phyloP scores from a whole-genome alignment of 2,888 invertebrate species.

The Tetrapedia diversipes region DNA sequence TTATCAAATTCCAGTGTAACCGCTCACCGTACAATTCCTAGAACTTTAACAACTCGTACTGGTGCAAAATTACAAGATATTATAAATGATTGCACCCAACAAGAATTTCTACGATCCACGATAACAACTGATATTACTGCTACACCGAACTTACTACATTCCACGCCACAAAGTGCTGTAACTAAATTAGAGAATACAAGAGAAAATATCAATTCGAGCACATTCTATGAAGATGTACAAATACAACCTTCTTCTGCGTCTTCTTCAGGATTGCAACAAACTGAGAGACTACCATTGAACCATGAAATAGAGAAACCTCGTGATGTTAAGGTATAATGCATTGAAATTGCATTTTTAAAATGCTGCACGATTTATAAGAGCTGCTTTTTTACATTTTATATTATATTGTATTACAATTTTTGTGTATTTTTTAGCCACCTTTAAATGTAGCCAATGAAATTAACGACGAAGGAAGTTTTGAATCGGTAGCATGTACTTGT shows the following conservation, averaged over 20 bases:
- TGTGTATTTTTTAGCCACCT: slow-evolving; percentile 72
- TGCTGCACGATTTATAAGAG: neutral
- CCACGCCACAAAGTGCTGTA: slow-evolving; percentile 37
- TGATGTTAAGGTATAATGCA: slow-evolving; percentile 66
- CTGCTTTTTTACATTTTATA: neutral
- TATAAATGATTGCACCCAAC: slow-evolving; percentile 73
- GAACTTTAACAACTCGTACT: slow-evolving; percentile 80
- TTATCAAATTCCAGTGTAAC: slow-evolving; percentile 80
- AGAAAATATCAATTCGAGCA: slow-evolving; percentile 57
- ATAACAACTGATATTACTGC: slow-evolving; percentile 68
- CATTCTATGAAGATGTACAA: slow-evolving; percentile 75
- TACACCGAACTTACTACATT: slow-evolving; percentile 28
- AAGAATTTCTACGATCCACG: slow-evolving; percentile 74
- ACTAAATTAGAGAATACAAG: slow-evolving; percentile 63
- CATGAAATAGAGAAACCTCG: slow-evolving; percentile 42
- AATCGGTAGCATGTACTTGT: slow-evolving; percentile 80
- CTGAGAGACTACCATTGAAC: slow-evolving; percentile 67
- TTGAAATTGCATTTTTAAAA: neutral
- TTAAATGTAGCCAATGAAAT: slow-evolving; percentile 77
- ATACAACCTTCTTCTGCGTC: slow-evolving; percentile 48
- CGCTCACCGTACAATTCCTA: slow-evolving; percentile 85
- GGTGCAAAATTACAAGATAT: slow-evolving; percentile 77
- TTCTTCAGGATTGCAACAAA: slow-evolving; percentile 43
- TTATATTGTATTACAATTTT: neutral
- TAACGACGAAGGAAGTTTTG: slow-evolving; percentile 81